Conservation (phyloP, 2,888 invertebrate genomes). For the Dryocosmus kuriphilus region DNA sequence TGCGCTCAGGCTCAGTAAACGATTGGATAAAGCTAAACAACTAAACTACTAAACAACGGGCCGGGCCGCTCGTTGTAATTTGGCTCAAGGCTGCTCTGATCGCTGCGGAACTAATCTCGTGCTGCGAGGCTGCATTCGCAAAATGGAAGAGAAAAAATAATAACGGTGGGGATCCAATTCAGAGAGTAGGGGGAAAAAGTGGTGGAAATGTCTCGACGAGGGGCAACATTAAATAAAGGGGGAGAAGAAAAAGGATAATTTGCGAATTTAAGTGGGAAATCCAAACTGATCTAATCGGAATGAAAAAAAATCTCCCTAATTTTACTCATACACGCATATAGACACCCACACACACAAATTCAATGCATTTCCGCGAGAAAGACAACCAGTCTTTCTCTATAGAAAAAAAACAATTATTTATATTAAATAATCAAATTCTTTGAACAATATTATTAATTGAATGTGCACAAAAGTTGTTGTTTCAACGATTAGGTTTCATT, state of each 20-base stretch:
- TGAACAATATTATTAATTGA: not conserved
- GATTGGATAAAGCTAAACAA: slow-evolving; percentile 50
- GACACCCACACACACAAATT: not conserved
- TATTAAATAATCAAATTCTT: not conserved
- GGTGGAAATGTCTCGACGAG: not conserved
- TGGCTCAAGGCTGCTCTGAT: slow-evolving; percentile 67
- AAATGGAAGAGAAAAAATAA: slow-evolving; percentile 30
- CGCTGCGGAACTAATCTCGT: slow-evolving; percentile 65
- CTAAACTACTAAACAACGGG: slow-evolving; percentile 55
- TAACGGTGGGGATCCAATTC: slow-evolving; percentile 29
- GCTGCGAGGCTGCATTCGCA: slow-evolving; percentile 48
- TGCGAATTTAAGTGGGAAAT: not conserved
- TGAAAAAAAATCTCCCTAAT: slow-evolving; percentile 39
- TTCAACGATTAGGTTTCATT: not conserved
- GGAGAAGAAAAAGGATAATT: not conserved
- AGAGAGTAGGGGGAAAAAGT: not conserved
- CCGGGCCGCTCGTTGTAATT: slow-evolving; percentile 65
- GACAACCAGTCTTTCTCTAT: not conserved
- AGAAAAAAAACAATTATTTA: not conserved
- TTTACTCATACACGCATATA: slow-evolving; percentile 28
- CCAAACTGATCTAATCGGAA: slow-evolving; percentile 29
- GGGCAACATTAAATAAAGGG: not conserved
- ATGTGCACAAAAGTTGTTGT: not conserved
- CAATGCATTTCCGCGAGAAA: not conserved
- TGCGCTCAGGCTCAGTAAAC: not conserved